Evolutionary conservation across 1,140 invertebrate genomes (phyloP).

Genomic region (Ylistrum balloti): DNA sequence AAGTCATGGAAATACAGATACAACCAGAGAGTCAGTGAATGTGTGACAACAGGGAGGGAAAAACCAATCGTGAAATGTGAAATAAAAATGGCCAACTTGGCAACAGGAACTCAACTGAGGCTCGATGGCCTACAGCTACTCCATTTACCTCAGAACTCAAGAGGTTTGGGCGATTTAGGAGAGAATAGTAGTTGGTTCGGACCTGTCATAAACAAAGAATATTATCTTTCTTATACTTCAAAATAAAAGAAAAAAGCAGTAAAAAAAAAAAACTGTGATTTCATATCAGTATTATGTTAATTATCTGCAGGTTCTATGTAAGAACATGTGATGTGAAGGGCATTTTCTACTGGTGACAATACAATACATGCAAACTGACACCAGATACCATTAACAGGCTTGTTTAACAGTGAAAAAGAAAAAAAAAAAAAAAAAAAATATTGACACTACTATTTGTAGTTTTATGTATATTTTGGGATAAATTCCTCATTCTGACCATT

Average conservation of each 20-base stretch:
- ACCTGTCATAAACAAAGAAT: constrained; percentile 58
- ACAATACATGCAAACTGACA: not conserved
- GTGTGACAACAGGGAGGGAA: not conserved
- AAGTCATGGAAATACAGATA: too few relatives aligned
- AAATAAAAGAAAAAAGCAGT: not conserved
- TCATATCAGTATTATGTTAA: not conserved
- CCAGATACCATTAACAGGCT: not conserved
- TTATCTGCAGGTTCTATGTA: not conserved
- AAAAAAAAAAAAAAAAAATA: too few relatives aligned
- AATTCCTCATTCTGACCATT: too few relatives aligned
- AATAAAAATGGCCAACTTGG: constrained; percentile 3
- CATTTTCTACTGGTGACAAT: not conserved
- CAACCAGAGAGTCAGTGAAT: not conserved
- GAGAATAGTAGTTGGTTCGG: constrained; percentile 54
- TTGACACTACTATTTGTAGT: too few relatives aligned
- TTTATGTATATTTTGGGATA: too few relatives aligned
- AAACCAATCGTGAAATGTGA: constrained; percentile 38
- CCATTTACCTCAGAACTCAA: constrained; percentile 51
- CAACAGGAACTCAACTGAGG: constrained; percentile 10
- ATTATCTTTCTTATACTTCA: not conserved
- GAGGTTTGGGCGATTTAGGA: constrained; percentile 58
- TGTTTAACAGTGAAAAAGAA: not conserved
- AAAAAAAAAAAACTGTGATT: constrained; percentile 5
- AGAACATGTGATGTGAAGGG: too few relatives aligned
- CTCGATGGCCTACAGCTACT: not conserved